Base-by-base conservation (phyloP, 2,113 vertebrate species). In the Cephalopterus ornatus region DNA sequence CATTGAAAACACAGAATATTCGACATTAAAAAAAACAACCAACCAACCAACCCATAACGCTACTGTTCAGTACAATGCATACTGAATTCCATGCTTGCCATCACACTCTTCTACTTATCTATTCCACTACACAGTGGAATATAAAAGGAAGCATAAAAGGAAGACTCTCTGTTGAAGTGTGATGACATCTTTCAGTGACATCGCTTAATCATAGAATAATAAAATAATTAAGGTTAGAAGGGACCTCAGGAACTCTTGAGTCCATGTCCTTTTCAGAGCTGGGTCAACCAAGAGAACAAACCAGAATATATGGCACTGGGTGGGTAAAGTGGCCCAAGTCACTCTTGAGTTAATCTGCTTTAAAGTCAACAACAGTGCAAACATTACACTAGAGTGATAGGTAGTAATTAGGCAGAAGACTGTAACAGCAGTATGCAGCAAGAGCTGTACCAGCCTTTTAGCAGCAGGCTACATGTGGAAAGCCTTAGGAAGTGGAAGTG, bases 21-120 rank as follows among this genome's bases (percentile, higher is more conserved):
- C 17, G 8, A 72, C 17, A 14, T 68, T 28, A 30, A 15, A 42
- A 44, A 28, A 28, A 56, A 8, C 12, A 47, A 33, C 1, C 30
- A 41, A 21, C 9, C 11, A 41, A 47, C 1, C n/a, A n/a, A n/a
- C n/a, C 2, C 26, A 22, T 10, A 2, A 16, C 20, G 19, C 9
- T 76, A 9, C 42, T 78, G 47, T 37, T 79, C 49, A 83, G 50
- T 50, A 47, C 23, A 78, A 66, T n/a, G 12, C 30, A 89, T 75
- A 68, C 23, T 77, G 59, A 74, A 63, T 79, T 92, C 58, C 37
- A 19, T 33, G 32, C 15, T 80, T 79, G 26, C 28, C 41, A 71
- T 70, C 26, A 58, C 59, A 50, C 11, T 52, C 22, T 78, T 85
- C 61, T 59, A 46, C 32, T 63, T 78, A 32, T 9, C 47, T 58